phyloP scores from a whole-genome alignment of 2,113 vertebrate genomes.

The Felis catus region DNA sequence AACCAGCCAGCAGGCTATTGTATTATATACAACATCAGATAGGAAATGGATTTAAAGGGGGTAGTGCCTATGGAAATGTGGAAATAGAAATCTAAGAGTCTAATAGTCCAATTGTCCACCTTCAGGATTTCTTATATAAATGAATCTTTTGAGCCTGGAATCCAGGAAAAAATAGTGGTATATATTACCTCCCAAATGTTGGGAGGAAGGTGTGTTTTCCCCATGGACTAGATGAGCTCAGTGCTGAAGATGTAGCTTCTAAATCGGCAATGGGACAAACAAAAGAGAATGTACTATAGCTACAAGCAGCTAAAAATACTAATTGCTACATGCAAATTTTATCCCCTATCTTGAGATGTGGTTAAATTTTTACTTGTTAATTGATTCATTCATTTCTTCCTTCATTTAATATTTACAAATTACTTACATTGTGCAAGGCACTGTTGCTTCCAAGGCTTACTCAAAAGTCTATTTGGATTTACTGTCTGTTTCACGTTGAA shows the following conservation, averaged over 20 bases:
- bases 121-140: conserved; percentile 7
- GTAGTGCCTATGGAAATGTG: neutral
- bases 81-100: neutral
- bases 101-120: neutral
- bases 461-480: neutral
- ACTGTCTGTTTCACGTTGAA: neutral
- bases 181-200: neutral
- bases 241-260: neutral
- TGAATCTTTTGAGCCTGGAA: neutral
- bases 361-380: neutral
- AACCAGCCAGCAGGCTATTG: neutral
- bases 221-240: neutral
- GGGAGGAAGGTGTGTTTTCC: neutral
- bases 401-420: conserved; percentile 30
- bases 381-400: neutral
- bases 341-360: neutral
- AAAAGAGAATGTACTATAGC: neutral
- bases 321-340: neutral
- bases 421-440: neutral
- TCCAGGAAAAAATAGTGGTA: neutral
- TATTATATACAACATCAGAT: neutral
- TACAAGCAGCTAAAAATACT: neutral
- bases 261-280: neutral
- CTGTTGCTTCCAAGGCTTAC: neutral
- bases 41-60: neutral